Evolutionary conservation across 2,797 vertebrate genomes (phyloP), one percentile per base, ranked within the genome.

Genomic region (Rhodeus uyekii): DNA sequence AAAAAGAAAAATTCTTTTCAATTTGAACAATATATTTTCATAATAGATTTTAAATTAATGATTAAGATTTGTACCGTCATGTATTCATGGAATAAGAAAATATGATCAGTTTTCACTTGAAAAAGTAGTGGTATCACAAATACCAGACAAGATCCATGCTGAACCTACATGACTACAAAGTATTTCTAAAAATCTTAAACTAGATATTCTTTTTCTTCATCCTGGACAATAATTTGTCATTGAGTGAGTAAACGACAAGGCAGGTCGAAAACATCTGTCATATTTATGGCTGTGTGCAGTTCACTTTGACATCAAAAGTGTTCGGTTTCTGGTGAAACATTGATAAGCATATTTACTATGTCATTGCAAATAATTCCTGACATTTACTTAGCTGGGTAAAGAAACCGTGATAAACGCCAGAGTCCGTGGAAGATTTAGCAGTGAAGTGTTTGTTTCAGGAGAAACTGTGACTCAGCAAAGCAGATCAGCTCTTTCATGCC

Each of bases 401-500:
- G 60, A 53, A 65, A 42, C 80, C 44, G n/a, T 8, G 24, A 53
- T 14, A 80, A 61, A 61, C 29, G 0, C 14, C 42, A 16, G 14
- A 12, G 38, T 64, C 44, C 1, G 32, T 67, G 53, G 63, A 80
- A 84, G 69, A 36, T 80, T 34, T 67, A 74, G 79, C 55, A 36
- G 16, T 69, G 38, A n/a, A 29, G 63, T 19, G 32, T 64, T 48
- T 73, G 68, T 63, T 60, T 18, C 36, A 6, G 24, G 12, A 58
- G 44, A 69, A 44, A 79, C 50, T 69, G 78, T 34, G 58, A 81
- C 60, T 81, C 58, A 34, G 80, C 60, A 81, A 81, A 81, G n/a
- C 71, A 81, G 71, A 75, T 75, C 16, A 29, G n/a, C 71, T 81
- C 85, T 88, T 76, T 90, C 84, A 27, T 87, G 88, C 86, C 90